Evolutionary conservation across 2,888 invertebrate species (phyloP).

Genomic region (Ornithoptera alexandrae): DNA sequence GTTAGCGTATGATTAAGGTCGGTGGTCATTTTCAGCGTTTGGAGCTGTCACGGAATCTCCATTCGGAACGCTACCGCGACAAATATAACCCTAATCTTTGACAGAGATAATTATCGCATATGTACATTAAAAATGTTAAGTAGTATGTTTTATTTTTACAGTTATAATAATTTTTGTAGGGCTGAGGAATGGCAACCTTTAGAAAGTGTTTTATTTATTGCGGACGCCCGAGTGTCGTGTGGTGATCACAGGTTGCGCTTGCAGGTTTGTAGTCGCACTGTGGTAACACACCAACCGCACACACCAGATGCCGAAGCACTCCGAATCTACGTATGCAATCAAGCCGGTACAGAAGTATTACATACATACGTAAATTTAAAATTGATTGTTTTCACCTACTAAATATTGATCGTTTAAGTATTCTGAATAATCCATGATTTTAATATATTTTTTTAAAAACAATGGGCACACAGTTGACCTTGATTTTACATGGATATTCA

Average conservation of each 20-base stretch:
- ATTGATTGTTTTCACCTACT: too few species aligned
- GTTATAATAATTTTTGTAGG: conserved; percentile 45
- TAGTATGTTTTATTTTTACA: too few species aligned
- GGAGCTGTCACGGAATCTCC: too few species aligned
- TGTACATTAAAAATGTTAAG: background rate
- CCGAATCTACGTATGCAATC: conserved; percentile 73
- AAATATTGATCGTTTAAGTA: too few species aligned
- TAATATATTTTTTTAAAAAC: background rate
- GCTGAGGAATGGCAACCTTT: conserved; percentile 84
- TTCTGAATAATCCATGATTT: too few species aligned
- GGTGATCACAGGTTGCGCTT: conserved; percentile 75
- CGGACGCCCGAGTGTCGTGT: conserved; percentile 83
- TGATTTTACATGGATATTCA: background rate
- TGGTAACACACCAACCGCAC: conserved; percentile 87
- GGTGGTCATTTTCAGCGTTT: too few species aligned
- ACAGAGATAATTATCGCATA: background rate
- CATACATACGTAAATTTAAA: background rate
- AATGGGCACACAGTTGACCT: background rate
- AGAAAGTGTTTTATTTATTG: conserved; percentile 85
- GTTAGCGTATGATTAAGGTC: too few species aligned
- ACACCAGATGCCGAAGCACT: conserved; percentile 81
- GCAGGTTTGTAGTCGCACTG: conserved; percentile 76
- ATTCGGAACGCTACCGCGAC: too few species aligned
- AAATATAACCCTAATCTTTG: too few species aligned
- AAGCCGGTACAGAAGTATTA: conserved; percentile 42